Conservation (phyloP, 2,888 invertebrate species). For the Epirrita christyi region DNA sequence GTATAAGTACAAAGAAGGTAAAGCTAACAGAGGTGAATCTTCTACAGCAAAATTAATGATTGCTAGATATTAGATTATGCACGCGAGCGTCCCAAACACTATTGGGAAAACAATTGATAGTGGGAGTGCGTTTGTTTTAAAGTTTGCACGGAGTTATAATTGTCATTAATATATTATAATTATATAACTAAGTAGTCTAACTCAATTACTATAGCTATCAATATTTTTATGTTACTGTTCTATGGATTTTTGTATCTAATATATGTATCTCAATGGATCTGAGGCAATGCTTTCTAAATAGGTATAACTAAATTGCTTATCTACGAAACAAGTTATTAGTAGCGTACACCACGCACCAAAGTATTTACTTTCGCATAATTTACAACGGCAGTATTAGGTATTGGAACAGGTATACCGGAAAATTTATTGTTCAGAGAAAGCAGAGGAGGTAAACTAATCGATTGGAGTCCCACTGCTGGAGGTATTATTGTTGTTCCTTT, state of each 20-base stretch:
- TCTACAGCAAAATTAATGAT: slow-evolving; percentile 2
- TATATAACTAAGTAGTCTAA: no score
- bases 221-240: not conserved
- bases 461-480: slow-evolving; percentile 58
- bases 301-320: not conserved
- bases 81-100: not conserved
- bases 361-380: slow-evolving; percentile 72
- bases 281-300: not conserved
- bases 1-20: slow-evolving; percentile 6
- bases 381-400: slow-evolving; percentile 73
- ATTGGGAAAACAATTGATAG: not conserved
- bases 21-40: not conserved
- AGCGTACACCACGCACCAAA: slow-evolving; percentile 48
- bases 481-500: slow-evolving; percentile 64
- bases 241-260: not conserved
- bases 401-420: slow-evolving; percentile 69
- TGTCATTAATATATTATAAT: no score
- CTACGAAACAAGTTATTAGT: slow-evolving; percentile 14
- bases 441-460: slow-evolving; percentile 64
- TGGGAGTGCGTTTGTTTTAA: not conserved
- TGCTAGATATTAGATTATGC: not conserved
- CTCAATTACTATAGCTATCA: no score
- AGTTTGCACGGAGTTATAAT: no score
- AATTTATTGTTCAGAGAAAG: slow-evolving; percentile 66
- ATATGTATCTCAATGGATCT: no score